Evolutionary conservation across 2,888 invertebrate species (phyloP).

Genomic region (Catocala sponsa): DNA sequence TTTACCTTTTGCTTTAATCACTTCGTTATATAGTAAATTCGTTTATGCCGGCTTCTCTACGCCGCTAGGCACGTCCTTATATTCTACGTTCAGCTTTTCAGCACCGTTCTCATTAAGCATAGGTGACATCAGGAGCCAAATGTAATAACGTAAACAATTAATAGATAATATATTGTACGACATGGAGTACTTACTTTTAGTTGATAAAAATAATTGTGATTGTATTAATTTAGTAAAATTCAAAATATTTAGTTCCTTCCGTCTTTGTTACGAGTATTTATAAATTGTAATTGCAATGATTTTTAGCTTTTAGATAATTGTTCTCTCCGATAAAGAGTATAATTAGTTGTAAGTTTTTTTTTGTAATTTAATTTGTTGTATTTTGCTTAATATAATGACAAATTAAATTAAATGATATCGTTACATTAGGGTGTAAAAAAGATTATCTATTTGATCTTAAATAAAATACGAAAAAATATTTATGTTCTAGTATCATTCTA

Average conservation of each 20-base stretch:
- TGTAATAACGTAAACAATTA: slow-evolving; percentile 78
- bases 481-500: slow-evolving; percentile 88
- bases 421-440: slow-evolving; percentile 88
- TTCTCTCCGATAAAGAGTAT: slow-evolving; percentile 82
- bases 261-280: slow-evolving; percentile 85
- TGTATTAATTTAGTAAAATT: slow-evolving; percentile 76
- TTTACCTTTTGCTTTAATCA: slow-evolving; percentile 47
- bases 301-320: slow-evolving; percentile 81
- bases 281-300: slow-evolving; percentile 73
- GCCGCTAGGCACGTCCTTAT: slow-evolving; percentile 39
- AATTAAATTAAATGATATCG: slow-evolving; percentile 87
- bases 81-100: slow-evolving; percentile 55
- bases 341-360: slow-evolving; percentile 80
- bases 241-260: slow-evolving; percentile 86
- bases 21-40: slow-evolving; percentile 49
- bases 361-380: slow-evolving; percentile 86
- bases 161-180: slow-evolving; percentile 77
- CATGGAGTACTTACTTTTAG: slow-evolving; percentile 76
- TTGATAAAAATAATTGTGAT: slow-evolving; percentile 78
- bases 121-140: slow-evolving; percentile 81
- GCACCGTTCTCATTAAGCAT: slow-evolving; percentile 62
- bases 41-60: slow-evolving; percentile 30
- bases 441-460: slow-evolving; percentile 88
- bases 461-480: slow-evolving; percentile 87
- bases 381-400: slow-evolving; percentile 86